phyloP scores from a whole-genome alignment of 2,888 invertebrate genomes.

The Phortica magna region DNA sequence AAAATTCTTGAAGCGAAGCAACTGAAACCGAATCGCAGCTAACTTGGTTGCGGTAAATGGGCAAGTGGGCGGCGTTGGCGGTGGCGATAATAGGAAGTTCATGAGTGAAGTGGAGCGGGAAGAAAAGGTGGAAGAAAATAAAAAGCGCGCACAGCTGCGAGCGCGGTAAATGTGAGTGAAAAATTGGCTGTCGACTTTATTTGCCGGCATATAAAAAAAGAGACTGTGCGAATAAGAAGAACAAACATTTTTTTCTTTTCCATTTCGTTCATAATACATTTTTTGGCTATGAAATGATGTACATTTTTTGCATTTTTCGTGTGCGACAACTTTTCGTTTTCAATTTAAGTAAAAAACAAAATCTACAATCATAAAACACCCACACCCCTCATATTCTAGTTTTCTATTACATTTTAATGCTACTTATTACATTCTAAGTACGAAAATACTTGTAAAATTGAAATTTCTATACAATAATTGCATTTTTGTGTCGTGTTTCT shows the following conservation, averaged over 20 bases:
- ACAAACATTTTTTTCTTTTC: background rate
- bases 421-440: no score
- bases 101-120: background rate
- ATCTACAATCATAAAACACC: no score
- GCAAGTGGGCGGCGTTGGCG: background rate
- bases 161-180: conserved; percentile 39
- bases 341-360: conserved; percentile 59
- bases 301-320: conserved; percentile 43
- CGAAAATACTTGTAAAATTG: no score
- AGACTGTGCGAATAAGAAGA: background rate
- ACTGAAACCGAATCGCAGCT: background rate
- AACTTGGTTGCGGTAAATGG: background rate
- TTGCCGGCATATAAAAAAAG: background rate
- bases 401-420: no score
- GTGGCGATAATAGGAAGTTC: background rate
- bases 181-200: conserved; percentile 62
- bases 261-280: conserved; percentile 4
- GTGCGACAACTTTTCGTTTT: conserved; percentile 64
- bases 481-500: conserved; percentile 22
- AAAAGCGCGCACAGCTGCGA: conserved; percentile 37
- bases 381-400: background rate
- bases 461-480: no score
- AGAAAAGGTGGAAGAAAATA: background rate
- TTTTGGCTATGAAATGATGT: conserved; percentile 59
- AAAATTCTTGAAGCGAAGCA: conserved; percentile 31